A percentile compares a stretch with the other conserved stretches of the same genome.
Conservation (phyloP, 2,797 vertebrate species). For the Danio albolineatus region DNA sequence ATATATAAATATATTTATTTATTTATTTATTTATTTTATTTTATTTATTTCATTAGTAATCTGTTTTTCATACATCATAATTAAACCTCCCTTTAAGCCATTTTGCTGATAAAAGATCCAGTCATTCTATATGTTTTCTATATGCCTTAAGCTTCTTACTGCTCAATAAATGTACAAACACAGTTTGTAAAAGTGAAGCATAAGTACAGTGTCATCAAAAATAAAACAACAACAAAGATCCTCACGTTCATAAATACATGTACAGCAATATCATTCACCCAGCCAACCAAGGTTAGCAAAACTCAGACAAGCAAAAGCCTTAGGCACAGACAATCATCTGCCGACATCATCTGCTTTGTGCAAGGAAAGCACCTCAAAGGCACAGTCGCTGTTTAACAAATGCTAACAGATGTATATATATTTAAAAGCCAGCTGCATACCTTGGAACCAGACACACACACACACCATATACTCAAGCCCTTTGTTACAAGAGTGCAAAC, state of each 20-base stretch:
- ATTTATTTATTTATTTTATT: no score
- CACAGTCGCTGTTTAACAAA: not conserved
- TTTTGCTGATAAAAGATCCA: no score
- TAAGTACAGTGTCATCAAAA: not conserved
- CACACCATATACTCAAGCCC: conserved; percentile 1
- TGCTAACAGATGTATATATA: conserved; percentile 14
- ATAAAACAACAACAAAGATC: not conserved
- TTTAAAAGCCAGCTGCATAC: conserved; percentile 17
- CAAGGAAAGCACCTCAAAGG: conserved; percentile 9
- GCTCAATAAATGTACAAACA: not conserved
- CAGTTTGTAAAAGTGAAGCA: not conserved
- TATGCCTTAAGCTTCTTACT: not conserved
- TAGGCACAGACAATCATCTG: conserved; percentile 18
- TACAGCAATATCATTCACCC: not conserved
- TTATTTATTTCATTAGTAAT: no score
- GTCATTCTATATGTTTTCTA: not conserved
- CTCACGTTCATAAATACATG: conserved; percentile 2
- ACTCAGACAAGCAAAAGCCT: conserved; percentile 18
- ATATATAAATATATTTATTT: no score
- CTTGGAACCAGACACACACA: conserved; percentile 13
- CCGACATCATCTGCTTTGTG: conserved; percentile 1
- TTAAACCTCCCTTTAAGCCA: not conserved
- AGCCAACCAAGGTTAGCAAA: conserved; percentile 1
- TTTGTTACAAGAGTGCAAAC: not conserved
- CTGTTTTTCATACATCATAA: not conserved